Evolutionary conservation across 2,888 invertebrate genomes (phyloP), one percentile per base, ranked within the genome.

Genomic region (Tillus elongatus): DNA sequence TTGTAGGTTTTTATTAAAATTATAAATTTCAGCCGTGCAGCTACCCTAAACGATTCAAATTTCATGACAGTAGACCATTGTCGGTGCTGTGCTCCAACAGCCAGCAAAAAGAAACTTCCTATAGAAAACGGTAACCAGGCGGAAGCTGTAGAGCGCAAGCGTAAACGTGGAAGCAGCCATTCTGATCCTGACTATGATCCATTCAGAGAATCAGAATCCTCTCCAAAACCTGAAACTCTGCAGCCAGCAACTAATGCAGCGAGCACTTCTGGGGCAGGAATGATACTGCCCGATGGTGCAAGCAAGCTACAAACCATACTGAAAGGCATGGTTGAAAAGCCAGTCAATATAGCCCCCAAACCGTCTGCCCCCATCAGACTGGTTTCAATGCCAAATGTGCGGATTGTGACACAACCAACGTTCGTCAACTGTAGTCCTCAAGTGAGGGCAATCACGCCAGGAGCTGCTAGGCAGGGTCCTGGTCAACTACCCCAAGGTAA

Each of bases 41-140:
- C 64, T 34, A 54, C 65, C 42, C 64, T 69, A 36, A 56, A 67
- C 46, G 68, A 71, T 50, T 54, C 63, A 9, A 56, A 54, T 33
- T 49, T 54, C 12, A 49, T 57, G 44, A 55, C 45, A 4, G 48
- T 45, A 1, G 61, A 63, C 35, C 44, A 58, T 34, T 50, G 54
- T 1, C 47, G 44, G 9, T 63, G 49, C 46, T 70, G 51, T 68
- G 62, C 51, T 57, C 64, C 47, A 47, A 52, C 41, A 40, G 19
- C 39, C 31, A 48, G 52, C 36, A 54, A 49, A 41, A 38, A 44
- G 13, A 40, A 37, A n/a, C 33, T 32, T 3, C n/a, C n/a, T n/a
- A n/a, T n/a, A n/a, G 15, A 39, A 4, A 38, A 38, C 4, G 27
- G 33, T 12, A 34, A 37, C 30, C 30, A 36, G 19, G 14, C 37